Evolutionary conservation across 2,888 invertebrate genomes (phyloP).

Genomic region (Amiota minor): DNA sequence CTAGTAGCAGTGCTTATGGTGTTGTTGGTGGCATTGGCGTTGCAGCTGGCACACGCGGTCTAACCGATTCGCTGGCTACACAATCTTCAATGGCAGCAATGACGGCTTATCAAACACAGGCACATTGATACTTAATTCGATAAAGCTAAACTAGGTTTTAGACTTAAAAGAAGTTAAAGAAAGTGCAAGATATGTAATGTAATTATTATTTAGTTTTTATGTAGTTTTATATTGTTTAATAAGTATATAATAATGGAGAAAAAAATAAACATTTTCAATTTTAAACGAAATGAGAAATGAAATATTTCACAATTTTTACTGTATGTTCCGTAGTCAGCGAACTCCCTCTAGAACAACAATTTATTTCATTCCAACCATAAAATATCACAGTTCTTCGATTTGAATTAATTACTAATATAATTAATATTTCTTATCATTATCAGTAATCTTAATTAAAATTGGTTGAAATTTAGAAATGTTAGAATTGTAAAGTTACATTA

Average conservation of each 20-base stretch:
- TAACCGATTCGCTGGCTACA: conserved; percentile 17
- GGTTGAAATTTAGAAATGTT: too few relatives aligned
- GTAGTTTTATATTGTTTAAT: conserved; percentile 24
- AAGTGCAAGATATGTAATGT: background rate
- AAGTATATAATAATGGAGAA: background rate
- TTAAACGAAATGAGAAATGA: background rate
- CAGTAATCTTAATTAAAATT: too few relatives aligned
- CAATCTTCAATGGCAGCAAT: conserved; percentile 34
- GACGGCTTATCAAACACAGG: conserved; percentile 38
- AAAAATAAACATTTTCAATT: background rate
- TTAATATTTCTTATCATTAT: too few relatives aligned
- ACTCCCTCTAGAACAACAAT: too few relatives aligned
- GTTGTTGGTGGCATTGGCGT: conserved; percentile 1
- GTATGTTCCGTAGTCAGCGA: too few relatives aligned
- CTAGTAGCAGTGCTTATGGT: conserved; percentile 27
- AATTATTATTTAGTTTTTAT: conserved; percentile 18
- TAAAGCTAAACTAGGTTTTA: conserved; percentile 29
- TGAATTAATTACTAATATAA: too few relatives aligned
- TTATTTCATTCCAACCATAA: too few relatives aligned
- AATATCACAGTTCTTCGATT: too few relatives aligned
- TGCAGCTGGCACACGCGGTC: conserved; percentile 10
- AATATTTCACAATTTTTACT: background rate
- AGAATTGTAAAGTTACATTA: too few relatives aligned
- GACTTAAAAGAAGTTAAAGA: conserved; percentile 1
- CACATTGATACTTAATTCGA: conserved; percentile 37